phyloP scores from a whole-genome alignment of 2,797 vertebrate genomes.

The Smutsia gigantea region DNA sequence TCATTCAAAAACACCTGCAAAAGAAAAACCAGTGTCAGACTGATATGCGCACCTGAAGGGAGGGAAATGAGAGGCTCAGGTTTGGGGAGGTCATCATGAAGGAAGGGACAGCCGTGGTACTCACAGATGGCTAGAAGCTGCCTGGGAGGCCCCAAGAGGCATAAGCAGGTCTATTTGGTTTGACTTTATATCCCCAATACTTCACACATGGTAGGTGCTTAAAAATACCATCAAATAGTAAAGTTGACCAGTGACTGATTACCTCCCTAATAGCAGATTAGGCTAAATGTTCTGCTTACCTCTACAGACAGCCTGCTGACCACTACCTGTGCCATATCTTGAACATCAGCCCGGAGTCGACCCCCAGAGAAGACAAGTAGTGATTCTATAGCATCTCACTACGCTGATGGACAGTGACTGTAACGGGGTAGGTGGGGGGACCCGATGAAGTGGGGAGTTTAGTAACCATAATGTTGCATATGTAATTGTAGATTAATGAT shows the following conservation, averaged over 20 bases:
- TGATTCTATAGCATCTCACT: too few species aligned
- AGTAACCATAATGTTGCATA: too few species aligned
- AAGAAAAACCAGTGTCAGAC: not conserved
- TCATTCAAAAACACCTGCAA: conserved; percentile 75
- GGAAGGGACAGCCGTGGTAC: not conserved
- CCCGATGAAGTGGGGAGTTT: too few species aligned
- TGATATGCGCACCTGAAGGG: not conserved
- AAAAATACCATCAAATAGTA: not conserved
- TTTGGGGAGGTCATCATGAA: not conserved
- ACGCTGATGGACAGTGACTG: too few species aligned
- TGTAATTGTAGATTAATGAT: too few species aligned
- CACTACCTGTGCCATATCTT: conserved; percentile 88
- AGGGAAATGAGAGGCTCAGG: not conserved
- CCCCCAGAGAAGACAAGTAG: conserved; percentile 85
- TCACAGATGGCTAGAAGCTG: not conserved
- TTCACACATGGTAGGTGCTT: not conserved
- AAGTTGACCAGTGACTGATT: not conserved
- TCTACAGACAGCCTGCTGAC: not conserved
- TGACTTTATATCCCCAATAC: not conserved
- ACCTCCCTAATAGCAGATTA: not conserved
- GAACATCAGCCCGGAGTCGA: conserved; percentile 79
- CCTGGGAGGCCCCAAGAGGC: not conserved
- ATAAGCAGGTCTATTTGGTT: not conserved
- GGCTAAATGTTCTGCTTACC: not conserved
- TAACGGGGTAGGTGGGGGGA: too few species aligned